phyloP scores from a whole-genome alignment of 1,140 invertebrate genomes.

The Sinonovacula constricta region DNA sequence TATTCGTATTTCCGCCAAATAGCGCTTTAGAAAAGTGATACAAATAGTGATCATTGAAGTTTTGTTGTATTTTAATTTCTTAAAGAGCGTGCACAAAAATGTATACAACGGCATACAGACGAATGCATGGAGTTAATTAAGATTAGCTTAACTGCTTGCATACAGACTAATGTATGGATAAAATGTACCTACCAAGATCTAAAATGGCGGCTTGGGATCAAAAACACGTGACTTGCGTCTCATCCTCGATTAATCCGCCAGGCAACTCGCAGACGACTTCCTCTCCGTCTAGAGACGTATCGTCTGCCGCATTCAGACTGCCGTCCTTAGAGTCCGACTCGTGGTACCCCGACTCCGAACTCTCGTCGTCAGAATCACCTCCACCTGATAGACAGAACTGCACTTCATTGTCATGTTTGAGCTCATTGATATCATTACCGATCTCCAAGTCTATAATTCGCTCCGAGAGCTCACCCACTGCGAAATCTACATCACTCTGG shows the following conservation, averaged over 20 bases:
- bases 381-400: conserved; percentile 65
- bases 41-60: no score
- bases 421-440: conserved; percentile 72
- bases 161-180: no score
- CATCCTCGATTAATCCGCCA: conserved; percentile 16
- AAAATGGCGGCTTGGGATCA: no score
- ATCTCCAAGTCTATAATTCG: conserved; percentile 72
- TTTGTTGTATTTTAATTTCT: no score
- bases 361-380: conserved; percentile 73
- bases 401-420: conserved; percentile 68
- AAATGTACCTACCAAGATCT: no score
- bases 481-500: conserved; percentile 14
- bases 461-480: conserved; percentile 48
- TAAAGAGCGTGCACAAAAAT: no score
- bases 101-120: no score
- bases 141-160: no score
- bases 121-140: no score
- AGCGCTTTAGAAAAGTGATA: no score
- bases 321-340: conserved; percentile 68
- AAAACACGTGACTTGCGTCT: conserved; percentile 40
- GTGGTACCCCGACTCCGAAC: conserved; percentile 75
- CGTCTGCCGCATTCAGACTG: conserved; percentile 50
- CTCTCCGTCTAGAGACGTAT: conserved; percentile 53
- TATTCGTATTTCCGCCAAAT: no score
- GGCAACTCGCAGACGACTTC: conserved; percentile 59